Evolutionary conservation across 2,888 invertebrate species (phyloP).

Genomic region (Fragum whitleyi): DNA sequence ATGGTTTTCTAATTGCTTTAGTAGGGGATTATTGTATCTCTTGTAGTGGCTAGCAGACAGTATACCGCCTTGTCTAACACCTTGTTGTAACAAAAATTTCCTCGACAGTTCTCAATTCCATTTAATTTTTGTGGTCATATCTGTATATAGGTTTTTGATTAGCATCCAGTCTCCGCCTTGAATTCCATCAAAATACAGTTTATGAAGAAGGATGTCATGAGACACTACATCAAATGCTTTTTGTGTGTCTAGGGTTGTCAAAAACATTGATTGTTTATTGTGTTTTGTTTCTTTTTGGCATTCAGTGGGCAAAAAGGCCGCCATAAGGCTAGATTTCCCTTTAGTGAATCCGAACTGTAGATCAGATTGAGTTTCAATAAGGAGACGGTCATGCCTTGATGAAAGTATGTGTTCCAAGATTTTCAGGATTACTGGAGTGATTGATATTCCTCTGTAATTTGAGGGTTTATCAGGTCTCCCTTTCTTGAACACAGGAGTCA

Average conservation of each 20-base stretch:
- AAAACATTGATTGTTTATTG: too few species aligned
- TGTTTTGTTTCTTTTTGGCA: too few species aligned
- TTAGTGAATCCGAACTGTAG: background rate
- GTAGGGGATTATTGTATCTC: too few species aligned
- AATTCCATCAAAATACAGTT: too few species aligned
- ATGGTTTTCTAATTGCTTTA: too few species aligned
- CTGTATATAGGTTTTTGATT: background rate
- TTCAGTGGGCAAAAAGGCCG: too few species aligned
- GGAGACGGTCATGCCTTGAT: background rate
- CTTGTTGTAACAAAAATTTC: background rate
- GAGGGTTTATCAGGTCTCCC: background rate
- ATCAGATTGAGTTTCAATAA: background rate
- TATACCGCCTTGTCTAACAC: too few species aligned
- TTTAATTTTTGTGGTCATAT: constrained; percentile 5
- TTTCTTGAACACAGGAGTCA: too few species aligned
- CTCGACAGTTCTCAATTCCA: background rate
- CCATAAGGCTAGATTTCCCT: background rate
- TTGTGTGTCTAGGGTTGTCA: constrained; percentile 27
- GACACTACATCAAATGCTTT: too few species aligned
- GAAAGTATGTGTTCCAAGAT: background rate
- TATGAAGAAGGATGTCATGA: too few species aligned
- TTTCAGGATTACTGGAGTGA: background rate
- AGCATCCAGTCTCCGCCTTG: too few species aligned
- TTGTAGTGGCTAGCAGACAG: too few species aligned
- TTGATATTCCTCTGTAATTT: background rate